Evolutionary conservation across 2,113 vertebrate genomes (phyloP).

Genomic region (Bungarus multicinctus): DNA sequence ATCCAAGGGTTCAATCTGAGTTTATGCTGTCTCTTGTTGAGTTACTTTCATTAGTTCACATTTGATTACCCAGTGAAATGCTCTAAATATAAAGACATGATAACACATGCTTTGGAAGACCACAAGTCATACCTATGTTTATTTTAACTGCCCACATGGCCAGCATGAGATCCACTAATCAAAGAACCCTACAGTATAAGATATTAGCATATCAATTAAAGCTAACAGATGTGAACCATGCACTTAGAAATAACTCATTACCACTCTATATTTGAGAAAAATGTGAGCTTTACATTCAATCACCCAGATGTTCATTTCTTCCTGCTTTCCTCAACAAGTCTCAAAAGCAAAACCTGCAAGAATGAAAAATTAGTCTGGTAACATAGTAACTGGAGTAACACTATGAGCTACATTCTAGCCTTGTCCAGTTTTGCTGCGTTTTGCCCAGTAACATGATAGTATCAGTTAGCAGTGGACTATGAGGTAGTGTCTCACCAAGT

Average conservation of each 20-base stretch:
- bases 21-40: neutral
- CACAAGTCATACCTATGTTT: neutral
- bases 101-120: conserved; percentile 2
- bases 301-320: conserved; percentile 33
- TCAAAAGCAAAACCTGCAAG: conserved; percentile 30
- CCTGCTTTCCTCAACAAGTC: neutral
- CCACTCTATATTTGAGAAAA: neutral
- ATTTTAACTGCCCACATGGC: neutral
- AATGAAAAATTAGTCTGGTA: conserved; percentile 29
- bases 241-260: neutral
- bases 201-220: conserved; percentile 3
- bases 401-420: neutral
- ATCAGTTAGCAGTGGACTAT: conserved; percentile 65
- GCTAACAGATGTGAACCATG: conserved; percentile 11
- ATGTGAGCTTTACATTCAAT: conserved; percentile 19
- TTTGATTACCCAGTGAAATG: neutral
- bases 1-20: neutral
- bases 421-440: conserved; percentile 38
- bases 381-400: conserved; percentile 10
- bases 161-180: neutral
- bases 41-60: neutral
- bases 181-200: neutral
- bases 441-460: conserved; percentile 62
- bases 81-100: neutral
- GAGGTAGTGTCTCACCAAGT: conserved; percentile 77